These are phyloP conservation scores for Orientallactaga bullata DNA, from an alignment of 2,113 vertebrate genomes.

Conservation along the genomic window DNA sequence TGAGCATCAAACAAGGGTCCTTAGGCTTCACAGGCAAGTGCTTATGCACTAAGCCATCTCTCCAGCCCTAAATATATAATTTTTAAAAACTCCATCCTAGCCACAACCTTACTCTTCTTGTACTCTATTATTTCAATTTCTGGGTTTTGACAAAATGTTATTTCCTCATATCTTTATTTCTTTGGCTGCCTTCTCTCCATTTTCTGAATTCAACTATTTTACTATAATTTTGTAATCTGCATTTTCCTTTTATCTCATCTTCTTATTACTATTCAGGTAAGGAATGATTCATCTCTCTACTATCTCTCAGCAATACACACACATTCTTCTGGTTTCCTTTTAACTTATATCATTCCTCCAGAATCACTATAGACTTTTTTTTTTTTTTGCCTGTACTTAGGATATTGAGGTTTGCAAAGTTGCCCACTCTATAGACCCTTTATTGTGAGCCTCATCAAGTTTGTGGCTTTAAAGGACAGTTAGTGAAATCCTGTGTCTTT, in stretches of 20 bases:
- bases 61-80: neutral
- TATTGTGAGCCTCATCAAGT: neutral
- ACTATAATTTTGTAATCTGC: neutral
- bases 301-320: neutral
- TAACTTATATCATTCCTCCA: neutral
- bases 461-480: neutral
- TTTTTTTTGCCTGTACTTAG: neutral
- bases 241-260: neutral
- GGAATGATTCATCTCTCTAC: too few relatives aligned
- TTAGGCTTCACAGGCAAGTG: too few relatives aligned
- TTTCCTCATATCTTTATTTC: neutral
- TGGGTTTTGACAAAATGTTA: neutral
- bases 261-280: neutral
- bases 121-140: neutral
- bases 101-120: neutral
- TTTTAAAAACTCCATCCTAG: neutral
- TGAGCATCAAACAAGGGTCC: too few relatives aligned
- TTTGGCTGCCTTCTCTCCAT: neutral
- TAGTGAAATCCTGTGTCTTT: neutral
- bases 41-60: too few relatives aligned
- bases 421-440: neutral
- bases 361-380: neutral
- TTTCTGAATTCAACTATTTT: neutral
- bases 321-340: neutral
- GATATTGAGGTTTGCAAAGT: neutral